Evolutionary conservation across 1,140 invertebrate species (phyloP), one percentile per base, ranked within the genome.

Genomic region (Nasonia longicornis): DNA sequence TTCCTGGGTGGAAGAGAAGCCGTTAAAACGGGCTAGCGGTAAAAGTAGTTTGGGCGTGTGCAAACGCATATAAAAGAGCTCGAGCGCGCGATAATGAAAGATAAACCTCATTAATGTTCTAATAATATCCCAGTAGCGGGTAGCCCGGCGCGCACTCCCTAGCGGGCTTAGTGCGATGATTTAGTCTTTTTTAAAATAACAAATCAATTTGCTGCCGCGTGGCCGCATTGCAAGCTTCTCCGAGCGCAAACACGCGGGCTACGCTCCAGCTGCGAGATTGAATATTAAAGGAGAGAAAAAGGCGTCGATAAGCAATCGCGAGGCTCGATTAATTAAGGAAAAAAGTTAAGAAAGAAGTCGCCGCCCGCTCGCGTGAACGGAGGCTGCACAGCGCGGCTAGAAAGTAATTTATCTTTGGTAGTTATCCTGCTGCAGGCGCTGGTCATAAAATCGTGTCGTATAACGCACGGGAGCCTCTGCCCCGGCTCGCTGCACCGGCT

Each of bases 331-430:
- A 58, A 58, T 58, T 58, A 58, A 58, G 52, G 16, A 58, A 20
- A 58, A 20, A 58, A 48, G 2, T 14, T 12, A 48, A 48, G 14
- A 48, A 48, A 48, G 14, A 48, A 48, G 45, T 10, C 45, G 45
- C 12, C 7, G 31, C 31, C 31, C 38, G 38, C 7, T 42, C 12
- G 45, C 4, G 52, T 12, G 48, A 12, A 7, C 14, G 52, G 52
- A 58, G 16, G 52, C 52, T 58, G 52, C 52, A 3, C 0, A 58
- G 16, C 52, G 52, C 52, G 52, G 52, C 20, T 58, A 20, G 52
- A 58, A 58, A 58, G n/a, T 58, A 58, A 58, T 58, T 58, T 58
- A 58, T 58, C 52, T 58, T 58, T 58, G 52, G 52, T 58, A 58
- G 52, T 58, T 58, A 58, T 58, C 52, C 52, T 20, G 52, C 38